A percentile compares a stretch with the other conserved stretches of the same genome.
These are phyloP conservation scores for Aquatica leii DNA, from an alignment of 2,888 invertebrate species.

Conservation along the genomic window DNA sequence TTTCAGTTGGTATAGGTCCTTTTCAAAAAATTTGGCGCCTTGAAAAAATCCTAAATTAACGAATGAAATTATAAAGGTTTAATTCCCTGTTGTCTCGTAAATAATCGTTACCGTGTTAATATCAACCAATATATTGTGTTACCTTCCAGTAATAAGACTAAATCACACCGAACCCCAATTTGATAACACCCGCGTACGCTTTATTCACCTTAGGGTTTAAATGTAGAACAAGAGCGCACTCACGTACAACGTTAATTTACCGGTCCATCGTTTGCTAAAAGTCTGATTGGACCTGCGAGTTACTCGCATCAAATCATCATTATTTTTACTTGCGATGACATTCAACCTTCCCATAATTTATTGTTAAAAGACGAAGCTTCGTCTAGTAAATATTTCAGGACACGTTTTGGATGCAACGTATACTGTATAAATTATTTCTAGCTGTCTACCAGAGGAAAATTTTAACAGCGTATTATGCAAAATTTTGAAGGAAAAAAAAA, in stretches of 20 bases:
- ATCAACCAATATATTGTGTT: constrained; percentile 23
- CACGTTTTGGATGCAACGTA: constrained; percentile 31
- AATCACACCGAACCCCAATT: constrained; percentile 19
- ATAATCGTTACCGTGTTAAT: constrained; percentile 27
- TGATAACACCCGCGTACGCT: constrained; percentile 20
- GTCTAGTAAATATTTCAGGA: constrained; percentile 26
- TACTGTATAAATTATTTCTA: constrained; percentile 30
- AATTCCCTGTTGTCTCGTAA: constrained; percentile 21
- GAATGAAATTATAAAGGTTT: constrained; percentile 22
- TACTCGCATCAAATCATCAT: constrained; percentile 43
- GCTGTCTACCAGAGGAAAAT: no score
- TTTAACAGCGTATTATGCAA: no score
- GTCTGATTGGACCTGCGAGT: constrained; percentile 28
- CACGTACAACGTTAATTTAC: constrained; percentile 34
- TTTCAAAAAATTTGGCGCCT: not conserved
- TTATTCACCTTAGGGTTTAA: constrained; percentile 18
- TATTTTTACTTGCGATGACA: constrained; percentile 44
- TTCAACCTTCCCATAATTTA: constrained; percentile 37
- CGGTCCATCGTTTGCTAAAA: constrained; percentile 23
- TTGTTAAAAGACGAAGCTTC: constrained; percentile 17
- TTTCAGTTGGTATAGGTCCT: no score
- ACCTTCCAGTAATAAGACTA: constrained; percentile 16
- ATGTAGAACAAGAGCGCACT: constrained; percentile 21
- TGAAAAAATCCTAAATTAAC: constrained; percentile 1
- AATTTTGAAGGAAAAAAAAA: no score